Conservation (phyloP, 2,888 invertebrate genomes). For the Adineta ricciae region DNA sequence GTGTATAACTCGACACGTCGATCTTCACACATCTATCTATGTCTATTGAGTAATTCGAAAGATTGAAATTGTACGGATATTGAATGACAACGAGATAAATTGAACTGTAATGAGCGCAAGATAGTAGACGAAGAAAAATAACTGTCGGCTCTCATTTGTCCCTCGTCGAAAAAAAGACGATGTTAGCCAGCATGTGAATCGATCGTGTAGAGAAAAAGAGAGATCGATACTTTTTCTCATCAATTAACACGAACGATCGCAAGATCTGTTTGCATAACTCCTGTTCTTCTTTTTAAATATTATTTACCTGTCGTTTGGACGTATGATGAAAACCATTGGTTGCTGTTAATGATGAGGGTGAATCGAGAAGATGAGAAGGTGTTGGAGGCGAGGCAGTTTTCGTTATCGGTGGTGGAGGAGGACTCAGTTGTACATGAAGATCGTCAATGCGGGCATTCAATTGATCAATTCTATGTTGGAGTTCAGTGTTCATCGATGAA, state of each 20-base stretch:
- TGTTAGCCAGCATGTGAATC: neutral
- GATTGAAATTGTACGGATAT: neutral
- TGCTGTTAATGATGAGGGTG: neutral
- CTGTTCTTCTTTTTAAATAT: neutral
- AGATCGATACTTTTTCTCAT: too few relatives aligned
- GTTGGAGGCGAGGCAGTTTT: neutral
- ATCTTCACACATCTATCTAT: neutral
- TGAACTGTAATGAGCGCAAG: neutral
- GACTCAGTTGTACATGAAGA: neutral
- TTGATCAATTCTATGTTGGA: neutral
- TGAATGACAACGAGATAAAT: neutral
- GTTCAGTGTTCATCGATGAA: too few relatives aligned
- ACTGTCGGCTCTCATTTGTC: neutral
- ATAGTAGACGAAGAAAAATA: constrained; percentile 1
- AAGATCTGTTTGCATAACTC: too few relatives aligned
- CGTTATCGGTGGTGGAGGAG: neutral
- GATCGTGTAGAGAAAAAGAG: too few relatives aligned
- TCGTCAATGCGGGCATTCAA: neutral
- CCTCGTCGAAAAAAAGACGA: neutral
- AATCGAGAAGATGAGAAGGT: neutral
- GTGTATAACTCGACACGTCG: neutral
- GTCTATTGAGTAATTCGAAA: neutral
- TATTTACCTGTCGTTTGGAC: neutral
- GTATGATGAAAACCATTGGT: neutral
- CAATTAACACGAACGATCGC: too few relatives aligned